Evolutionary conservation across 2,113 vertebrate genomes (phyloP).

Genomic region (Misgurnus anguillicaudatus): DNA sequence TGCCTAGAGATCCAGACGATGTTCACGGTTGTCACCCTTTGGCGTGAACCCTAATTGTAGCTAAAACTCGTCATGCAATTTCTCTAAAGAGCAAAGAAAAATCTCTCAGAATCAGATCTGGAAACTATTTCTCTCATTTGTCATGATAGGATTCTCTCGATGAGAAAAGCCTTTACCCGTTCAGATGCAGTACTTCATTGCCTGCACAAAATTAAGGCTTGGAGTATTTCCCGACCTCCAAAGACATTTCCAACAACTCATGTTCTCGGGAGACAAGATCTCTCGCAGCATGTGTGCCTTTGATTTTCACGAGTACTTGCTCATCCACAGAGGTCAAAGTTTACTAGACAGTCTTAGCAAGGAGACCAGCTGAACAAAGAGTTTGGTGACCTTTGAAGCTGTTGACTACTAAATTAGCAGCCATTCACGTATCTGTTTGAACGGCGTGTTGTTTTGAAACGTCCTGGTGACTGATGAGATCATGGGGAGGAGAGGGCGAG

Average conservation of each 20-base stretch:
- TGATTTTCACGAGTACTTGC: slow-evolving; percentile 25
- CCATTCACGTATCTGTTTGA: slow-evolving; percentile 22
- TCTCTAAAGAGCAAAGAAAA: not conserved
- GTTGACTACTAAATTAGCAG: slow-evolving; percentile 26
- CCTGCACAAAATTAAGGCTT: not conserved
- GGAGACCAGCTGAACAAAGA: slow-evolving; percentile 34
- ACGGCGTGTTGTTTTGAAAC: slow-evolving; percentile 7
- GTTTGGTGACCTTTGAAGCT: slow-evolving; percentile 15
- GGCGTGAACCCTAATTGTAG: too few species aligned
- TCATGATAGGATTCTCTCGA: not conserved
- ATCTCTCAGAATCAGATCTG: not conserved
- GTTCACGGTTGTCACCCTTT: too few species aligned
- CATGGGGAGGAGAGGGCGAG: not conserved
- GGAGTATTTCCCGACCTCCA: slow-evolving; percentile 5
- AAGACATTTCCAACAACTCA: slow-evolving; percentile 7
- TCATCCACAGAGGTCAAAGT: slow-evolving; percentile 32
- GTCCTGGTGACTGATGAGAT: slow-evolving; percentile 19
- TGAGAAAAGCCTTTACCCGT: not conserved
- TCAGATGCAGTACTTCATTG: not conserved
- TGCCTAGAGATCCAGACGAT: too few species aligned
- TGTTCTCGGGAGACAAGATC: slow-evolving; percentile 16
- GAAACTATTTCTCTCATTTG: not conserved
- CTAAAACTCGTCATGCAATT: too few species aligned
- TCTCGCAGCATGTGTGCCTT: slow-evolving; percentile 17
- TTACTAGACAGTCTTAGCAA: slow-evolving; percentile 23